Percentiles rank a stretch among this genome's conserved stretches.
Conservation (phyloP, 2,888 invertebrate genomes). For the Metacarcinus magister region DNA sequence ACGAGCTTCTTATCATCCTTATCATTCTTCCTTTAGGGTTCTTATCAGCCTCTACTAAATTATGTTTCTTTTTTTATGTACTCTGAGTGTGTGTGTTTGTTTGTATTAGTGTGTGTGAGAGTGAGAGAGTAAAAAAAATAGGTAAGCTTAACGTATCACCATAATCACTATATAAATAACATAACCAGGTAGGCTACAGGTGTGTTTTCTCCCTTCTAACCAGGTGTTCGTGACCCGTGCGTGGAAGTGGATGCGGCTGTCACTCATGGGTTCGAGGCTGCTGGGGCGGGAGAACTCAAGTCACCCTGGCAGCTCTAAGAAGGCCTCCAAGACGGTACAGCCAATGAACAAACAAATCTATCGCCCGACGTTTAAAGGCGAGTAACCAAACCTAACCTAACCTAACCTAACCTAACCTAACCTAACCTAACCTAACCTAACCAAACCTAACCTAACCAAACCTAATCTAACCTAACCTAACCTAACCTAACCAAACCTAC, state of each 20-base stretch:
- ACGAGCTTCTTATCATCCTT: no score
- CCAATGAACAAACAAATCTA: conserved; percentile 55
- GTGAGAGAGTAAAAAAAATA: conserved; percentile 30
- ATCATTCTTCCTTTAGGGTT: not conserved
- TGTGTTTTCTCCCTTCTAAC: not conserved
- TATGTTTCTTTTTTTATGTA: not conserved
- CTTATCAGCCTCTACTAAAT: not conserved
- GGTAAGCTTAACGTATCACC: no score
- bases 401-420: no score
- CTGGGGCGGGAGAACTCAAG: conserved; percentile 59
- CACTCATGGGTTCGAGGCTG: conserved; percentile 47
- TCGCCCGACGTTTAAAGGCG: conserved; percentile 54
- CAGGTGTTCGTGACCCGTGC: conserved; percentile 60
- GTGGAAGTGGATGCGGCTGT: conserved; percentile 54
- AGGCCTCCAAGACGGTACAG: not conserved
- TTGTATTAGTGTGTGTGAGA: conserved; percentile 35
- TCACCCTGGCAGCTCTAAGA: conserved; percentile 51
- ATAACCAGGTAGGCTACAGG: no score
- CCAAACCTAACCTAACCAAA: no score
- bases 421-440: no score
- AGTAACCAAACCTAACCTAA: no score
- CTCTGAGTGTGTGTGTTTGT: not conserved
- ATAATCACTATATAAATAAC: no score
- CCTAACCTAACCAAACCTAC: not conserved
- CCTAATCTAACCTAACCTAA: not conserved